Percentiles rank a stretch among this genome's conserved stretches.
Conservation (phyloP, 2,113 vertebrate species). For the human region GRCh38 chr2:222605001-222605500, state of each 20-base stretch:
- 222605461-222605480: slow-evolving; percentile 49
- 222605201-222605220: background rate
- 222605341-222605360: slow-evolving; percentile 56
- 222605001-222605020: background rate
- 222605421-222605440: background rate
- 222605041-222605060: background rate
- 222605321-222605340: slow-evolving; percentile 72
- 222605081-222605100: background rate
- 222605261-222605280: slow-evolving; percentile 68
- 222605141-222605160: background rate
- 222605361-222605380: slow-evolving; percentile 32
- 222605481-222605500: slow-evolving; percentile 21
- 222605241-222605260: slow-evolving; percentile 72
- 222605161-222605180: too few relatives aligned
- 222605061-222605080: slow-evolving; percentile 3
- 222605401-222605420: background rate
- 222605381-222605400: slow-evolving; percentile 10
- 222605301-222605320: slow-evolving; percentile 72
- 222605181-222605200: accelerated
- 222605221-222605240: slow-evolving; percentile 33
- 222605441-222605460: slow-evolving; percentile 24
- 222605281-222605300: slow-evolving; percentile 73
- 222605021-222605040: background rate
- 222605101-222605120: background rate
- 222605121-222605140: background rate